Conservation (phyloP, 2,888 invertebrate genomes). For the Dolichomitus sp. region DNA sequence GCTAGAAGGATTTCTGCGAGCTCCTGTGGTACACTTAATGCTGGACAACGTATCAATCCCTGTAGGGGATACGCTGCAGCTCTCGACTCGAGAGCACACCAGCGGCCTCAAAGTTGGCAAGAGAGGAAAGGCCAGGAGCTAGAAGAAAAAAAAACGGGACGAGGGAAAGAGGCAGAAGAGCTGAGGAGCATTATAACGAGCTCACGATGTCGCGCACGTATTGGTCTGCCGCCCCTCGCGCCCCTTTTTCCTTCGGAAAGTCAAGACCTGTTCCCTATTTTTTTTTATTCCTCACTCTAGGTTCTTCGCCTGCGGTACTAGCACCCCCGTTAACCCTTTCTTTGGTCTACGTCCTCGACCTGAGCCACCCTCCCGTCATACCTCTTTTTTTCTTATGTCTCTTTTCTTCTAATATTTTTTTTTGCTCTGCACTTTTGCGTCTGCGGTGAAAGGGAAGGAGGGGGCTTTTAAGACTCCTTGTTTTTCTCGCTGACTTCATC, state of each 20-base stretch:
- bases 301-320: conserved; percentile 37
- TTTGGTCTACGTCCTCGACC: conserved; percentile 47
- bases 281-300: conserved; percentile 26
- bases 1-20: not conserved
- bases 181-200: conserved; percentile 77
- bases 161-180: conserved; percentile 13
- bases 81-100: conserved; percentile 29
- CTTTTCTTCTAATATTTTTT: conserved; percentile 25
- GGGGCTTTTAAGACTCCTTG: conserved; percentile 55
- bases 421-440: conserved; percentile 11
- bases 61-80: not conserved
- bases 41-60: conserved; percentile 31
- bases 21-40: conserved; percentile 27
- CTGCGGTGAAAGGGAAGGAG: conserved; percentile 25
- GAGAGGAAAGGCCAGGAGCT: conserved; percentile 18
- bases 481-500: conserved; percentile 49
- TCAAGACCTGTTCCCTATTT: conserved; percentile 27
- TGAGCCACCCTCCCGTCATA: not conserved
- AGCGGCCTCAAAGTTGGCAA: conserved; percentile 41
- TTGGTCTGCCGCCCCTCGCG: conserved; percentile 64
- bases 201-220: conserved; percentile 80
- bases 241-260: conserved; percentile 53
- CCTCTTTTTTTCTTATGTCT: conserved; percentile 10
- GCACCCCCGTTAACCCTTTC: conserved; percentile 43
- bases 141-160: conserved; percentile 5